phyloP scores from a whole-genome alignment of 2,797 vertebrate species.

The Microhierax caerulescens region DNA sequence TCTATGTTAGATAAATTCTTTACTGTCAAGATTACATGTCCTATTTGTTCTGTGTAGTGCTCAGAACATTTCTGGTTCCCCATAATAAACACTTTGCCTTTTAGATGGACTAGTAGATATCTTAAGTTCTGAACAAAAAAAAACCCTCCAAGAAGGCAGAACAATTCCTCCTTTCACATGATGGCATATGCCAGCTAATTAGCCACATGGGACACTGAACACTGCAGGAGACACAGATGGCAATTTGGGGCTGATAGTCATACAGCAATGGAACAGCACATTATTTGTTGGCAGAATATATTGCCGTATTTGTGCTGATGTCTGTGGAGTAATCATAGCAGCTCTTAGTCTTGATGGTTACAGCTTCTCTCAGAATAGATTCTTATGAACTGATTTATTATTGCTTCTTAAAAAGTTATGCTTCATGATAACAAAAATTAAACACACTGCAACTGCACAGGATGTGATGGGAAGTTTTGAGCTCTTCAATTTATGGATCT shows the following conservation, averaged over 20 bases:
- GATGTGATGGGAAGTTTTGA: background rate
- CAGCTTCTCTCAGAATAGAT: background rate
- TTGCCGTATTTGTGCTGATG: slow-evolving; percentile 18
- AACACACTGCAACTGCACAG: accelerated
- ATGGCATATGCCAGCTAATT: slow-evolving; percentile 37
- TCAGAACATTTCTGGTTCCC: background rate
- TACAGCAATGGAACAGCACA: slow-evolving; percentile 9
- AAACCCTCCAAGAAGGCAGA: background rate
- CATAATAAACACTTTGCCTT: background rate
- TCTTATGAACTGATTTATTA: background rate
- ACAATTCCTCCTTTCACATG: slow-evolving; percentile 33
- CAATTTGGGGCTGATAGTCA: slow-evolving; percentile 26
- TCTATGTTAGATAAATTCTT: background rate
- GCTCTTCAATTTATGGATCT: background rate
- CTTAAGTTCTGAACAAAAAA: background rate
- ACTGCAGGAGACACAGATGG: slow-evolving; percentile 55
- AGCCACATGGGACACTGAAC: slow-evolving; percentile 33
- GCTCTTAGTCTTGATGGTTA: background rate
- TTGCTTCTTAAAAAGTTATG: background rate
- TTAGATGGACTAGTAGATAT: background rate
- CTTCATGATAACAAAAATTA: background rate
- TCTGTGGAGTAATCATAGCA: background rate
- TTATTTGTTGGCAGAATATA: slow-evolving; percentile 48
- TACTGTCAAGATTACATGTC: background rate
- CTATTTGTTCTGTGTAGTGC: background rate